These are phyloP conservation scores for Cotesia chilonis DNA, from an alignment of 1,140 invertebrate species.

Conservation along the genomic window DNA sequence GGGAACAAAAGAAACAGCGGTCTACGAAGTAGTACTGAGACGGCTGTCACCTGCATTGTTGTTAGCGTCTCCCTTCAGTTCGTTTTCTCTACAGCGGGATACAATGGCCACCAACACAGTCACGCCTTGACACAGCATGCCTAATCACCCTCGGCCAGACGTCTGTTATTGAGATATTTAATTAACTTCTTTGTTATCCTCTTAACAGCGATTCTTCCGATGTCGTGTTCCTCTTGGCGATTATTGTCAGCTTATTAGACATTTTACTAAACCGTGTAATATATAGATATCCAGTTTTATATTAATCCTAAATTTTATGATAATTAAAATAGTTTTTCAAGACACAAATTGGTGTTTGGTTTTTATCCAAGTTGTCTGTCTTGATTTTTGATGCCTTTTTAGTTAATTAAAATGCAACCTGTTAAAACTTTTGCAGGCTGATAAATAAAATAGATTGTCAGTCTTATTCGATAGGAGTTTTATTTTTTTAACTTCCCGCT, in stretches of 20 bases:
- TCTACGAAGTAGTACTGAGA: constrained; percentile 43
- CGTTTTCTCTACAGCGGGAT: constrained; percentile 37
- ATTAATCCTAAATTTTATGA: no score
- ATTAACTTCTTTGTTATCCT: constrained; percentile 60
- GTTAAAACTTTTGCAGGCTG: no score
- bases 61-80: constrained; percentile 35
- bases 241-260: constrained; percentile 39
- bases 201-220: constrained; percentile 30
- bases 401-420: no score
- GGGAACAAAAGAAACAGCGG: constrained; percentile 37
- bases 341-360: no score
- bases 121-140: constrained; percentile 53
- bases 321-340: no score
- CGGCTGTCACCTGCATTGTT: constrained; percentile 60
- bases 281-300: no score
- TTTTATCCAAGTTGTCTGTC: no score
- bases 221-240: constrained; percentile 34
- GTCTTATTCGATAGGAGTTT: no score
- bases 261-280: neutral
- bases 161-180: constrained; percentile 64
- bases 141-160: constrained; percentile 60
- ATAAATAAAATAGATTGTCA: no score
- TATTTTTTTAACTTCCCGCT: no score
- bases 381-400: no score
- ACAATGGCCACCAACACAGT: constrained; percentile 57